These are phyloP conservation scores for Capromys pilorides DNA, from an alignment of 2,797 vertebrate species.

Conservation along the genomic window DNA sequence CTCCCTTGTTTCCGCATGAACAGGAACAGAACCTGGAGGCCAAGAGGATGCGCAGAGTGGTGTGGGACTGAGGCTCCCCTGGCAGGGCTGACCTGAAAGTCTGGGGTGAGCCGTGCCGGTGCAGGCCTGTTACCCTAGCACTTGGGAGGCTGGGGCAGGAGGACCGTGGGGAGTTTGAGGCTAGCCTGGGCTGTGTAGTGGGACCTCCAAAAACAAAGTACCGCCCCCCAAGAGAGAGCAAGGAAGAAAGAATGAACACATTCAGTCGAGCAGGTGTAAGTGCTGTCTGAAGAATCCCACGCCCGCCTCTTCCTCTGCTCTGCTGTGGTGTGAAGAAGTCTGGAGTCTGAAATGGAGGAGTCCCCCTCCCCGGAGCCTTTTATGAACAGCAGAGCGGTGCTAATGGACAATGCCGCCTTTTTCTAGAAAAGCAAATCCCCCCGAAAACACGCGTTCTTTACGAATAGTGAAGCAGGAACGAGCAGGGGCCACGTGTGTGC, in stretches of 20 bases:
- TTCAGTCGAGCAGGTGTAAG: neutral
- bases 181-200: neutral
- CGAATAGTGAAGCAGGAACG: neutral
- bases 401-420: fast-evolving
- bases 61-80: neutral
- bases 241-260: neutral
- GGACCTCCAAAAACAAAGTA: neutral
- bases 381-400: too few species aligned
- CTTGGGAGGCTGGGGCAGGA: neutral
- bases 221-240: neutral
- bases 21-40: slow-evolving; percentile 88
- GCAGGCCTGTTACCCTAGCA: neutral
- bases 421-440: neutral
- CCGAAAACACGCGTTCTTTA: neutral
- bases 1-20: slow-evolving; percentile 85
- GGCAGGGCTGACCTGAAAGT: neutral
- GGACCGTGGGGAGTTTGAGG: neutral
- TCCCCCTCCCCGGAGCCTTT: neutral
- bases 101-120: neutral
- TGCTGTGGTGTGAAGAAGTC: neutral
- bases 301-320: neutral
- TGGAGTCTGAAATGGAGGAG: neutral
- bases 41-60: neutral
- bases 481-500: neutral
- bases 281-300: neutral